Base-by-base conservation (phyloP, 1,140 invertebrate genomes). In the Nasonia giraulti region DNA sequence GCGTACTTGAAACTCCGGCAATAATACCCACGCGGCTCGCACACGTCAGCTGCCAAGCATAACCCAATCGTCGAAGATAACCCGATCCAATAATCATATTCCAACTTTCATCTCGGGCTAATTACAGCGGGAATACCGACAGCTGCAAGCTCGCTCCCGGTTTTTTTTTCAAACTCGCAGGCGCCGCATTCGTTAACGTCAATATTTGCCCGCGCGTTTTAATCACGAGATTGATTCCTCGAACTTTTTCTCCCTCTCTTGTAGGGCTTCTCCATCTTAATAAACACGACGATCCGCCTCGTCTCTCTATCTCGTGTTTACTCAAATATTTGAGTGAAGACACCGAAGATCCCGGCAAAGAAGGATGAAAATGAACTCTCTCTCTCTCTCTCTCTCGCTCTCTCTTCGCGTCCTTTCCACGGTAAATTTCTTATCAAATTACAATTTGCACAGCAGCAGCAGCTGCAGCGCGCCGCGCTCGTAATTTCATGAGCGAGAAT, bases 391-490 rank as follows among this genome's bases (percentile, higher is more conserved):
- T 33, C 27, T 83, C 74, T 81, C 40, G 69, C 74, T 81, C 74
- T 31, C 44, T 76, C 73, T 33, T 14, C 14, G 11, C 14, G 10
- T n/a, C 31, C 55, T 17, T 73, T 73, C 33, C 20, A 75, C 7
- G 68, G 31, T 80, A 50, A 80, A 80, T 85, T 85, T n/a, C 79
- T 85, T 81, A 81, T 85, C 50, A 81, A 85, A 85, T 85, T 85
- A 85, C 69, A 75, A 85, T 85, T 81, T 85, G 47, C 55, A 76
- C 33, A 69, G 78, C 37, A 17, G n/a, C 40, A 12, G 40, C 33
- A 55, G 78, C 37, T 7, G n/a, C 44, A n/a, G 40, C 47, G 40
- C 62, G 8, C 44, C 40, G 20, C 47, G 12, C 37, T 68, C 44
- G 76, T 76, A 84, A 84, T 84, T 84, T 80, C 50, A 76, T 80